These are phyloP conservation scores for Poeciliopsis gracilis DNA, from an alignment of 2,797 vertebrate species.

Conservation along the genomic window DNA sequence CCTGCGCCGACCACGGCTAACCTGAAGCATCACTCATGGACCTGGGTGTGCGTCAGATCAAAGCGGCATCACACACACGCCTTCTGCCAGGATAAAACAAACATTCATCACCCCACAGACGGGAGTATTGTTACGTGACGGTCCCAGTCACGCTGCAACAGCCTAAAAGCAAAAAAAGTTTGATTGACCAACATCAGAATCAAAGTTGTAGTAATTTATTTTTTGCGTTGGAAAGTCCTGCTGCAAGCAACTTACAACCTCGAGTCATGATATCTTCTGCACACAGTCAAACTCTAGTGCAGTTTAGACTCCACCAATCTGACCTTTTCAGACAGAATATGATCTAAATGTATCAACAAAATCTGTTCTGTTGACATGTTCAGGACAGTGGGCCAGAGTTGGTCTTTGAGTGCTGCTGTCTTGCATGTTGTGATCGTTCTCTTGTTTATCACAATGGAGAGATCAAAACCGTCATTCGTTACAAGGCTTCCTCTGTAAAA, in stretches of 20 bases:
- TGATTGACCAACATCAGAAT: constrained; percentile 21
- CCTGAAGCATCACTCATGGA: constrained; percentile 44
- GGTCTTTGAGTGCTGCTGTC: neutral
- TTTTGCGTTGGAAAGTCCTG: constrained; percentile 20
- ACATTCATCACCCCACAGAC: constrained; percentile 17
- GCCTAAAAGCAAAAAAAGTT: constrained; percentile 5
- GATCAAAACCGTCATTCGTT: neutral
- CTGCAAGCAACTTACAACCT: constrained; percentile 38
- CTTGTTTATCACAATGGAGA: neutral
- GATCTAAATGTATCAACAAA: no score
- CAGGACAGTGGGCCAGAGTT: neutral
- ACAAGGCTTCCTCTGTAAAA: neutral
- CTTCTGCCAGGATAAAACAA: constrained; percentile 6
- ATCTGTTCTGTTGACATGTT: neutral
- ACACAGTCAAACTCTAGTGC: neutral
- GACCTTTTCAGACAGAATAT: neutral
- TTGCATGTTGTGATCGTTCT: neutral
- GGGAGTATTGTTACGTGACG: constrained; percentile 9
- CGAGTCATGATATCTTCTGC: constrained; percentile 2
- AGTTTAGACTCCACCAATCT: neutral
- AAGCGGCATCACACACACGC: constrained; percentile 1
- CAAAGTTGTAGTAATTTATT: constrained; percentile 14
- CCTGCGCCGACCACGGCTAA: constrained; percentile 59
- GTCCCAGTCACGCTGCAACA: neutral
- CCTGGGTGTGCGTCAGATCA: constrained; percentile 8